A percentile compares a stretch with the other conserved stretches of the same genome.
Evolutionary conservation across 1,140 invertebrate genomes (phyloP).

Genomic region (Lepidostoma basale): DNA sequence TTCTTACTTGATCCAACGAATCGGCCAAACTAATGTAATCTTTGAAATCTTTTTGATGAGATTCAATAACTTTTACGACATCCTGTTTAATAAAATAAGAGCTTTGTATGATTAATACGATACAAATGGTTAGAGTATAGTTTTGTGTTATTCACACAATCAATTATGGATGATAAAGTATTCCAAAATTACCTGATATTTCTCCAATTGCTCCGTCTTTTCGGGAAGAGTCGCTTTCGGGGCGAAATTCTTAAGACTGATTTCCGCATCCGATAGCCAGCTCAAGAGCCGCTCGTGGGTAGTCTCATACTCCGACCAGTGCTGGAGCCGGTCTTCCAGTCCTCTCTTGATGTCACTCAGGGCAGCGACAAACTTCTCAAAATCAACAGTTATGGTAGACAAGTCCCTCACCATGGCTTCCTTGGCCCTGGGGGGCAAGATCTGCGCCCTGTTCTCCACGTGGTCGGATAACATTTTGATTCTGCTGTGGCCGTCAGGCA

Average conservation of each 20-base stretch:
- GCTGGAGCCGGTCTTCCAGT: constrained; percentile 83
- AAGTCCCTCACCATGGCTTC: constrained; percentile 83
- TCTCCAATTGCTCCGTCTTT: constrained; percentile 87
- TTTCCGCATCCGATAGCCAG: constrained; percentile 88
- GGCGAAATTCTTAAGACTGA: constrained; percentile 84
- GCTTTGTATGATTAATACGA: constrained; percentile 20
- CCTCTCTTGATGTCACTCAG: constrained; percentile 77
- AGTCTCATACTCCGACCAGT: constrained; percentile 91
- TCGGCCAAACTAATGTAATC: constrained; percentile 77
- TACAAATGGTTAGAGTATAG: constrained; percentile 17
- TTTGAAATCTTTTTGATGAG: constrained; percentile 72
- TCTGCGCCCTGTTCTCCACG: constrained; percentile 67
- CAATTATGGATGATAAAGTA: constrained; percentile 7
- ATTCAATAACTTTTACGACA: constrained; percentile 75
- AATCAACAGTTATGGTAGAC: constrained; percentile 75
- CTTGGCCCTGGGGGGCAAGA: constrained; percentile 74
- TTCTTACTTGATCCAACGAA: constrained; percentile 85
- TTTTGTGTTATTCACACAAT: constrained; percentile 12
- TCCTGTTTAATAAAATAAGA: constrained; percentile 65
- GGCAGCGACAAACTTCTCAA: constrained; percentile 80
- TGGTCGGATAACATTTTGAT: constrained; percentile 73
- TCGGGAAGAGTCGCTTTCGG: constrained; percentile 86
- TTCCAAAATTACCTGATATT: constrained; percentile 77
- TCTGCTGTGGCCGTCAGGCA: constrained; percentile 75
- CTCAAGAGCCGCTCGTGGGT: constrained; percentile 80